These are phyloP conservation scores for Eciton burchellii DNA, from an alignment of 1,140 invertebrate genomes.

Conservation along the genomic window DNA sequence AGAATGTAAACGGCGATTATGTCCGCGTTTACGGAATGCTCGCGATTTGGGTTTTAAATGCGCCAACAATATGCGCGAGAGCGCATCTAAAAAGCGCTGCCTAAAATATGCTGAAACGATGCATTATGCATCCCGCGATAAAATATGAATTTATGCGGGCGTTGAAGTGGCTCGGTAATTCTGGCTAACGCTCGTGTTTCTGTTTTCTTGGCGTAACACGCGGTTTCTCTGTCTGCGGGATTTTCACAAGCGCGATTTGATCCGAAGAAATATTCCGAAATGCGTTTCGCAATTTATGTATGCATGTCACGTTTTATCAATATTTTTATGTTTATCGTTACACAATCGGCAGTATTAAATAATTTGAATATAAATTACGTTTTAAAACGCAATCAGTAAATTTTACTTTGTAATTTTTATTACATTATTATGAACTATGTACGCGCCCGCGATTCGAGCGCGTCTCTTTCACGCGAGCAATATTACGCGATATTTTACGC, in stretches of 20 bases:
- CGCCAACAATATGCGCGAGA: slow-evolving; percentile 63
- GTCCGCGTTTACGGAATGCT: slow-evolving; percentile 18
- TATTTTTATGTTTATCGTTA: not conserved
- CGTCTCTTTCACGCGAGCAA: not conserved
- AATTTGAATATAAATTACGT: slow-evolving; percentile 46
- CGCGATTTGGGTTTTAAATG: slow-evolving; percentile 57
- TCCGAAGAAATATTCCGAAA: slow-evolving; percentile 34
- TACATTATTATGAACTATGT: slow-evolving; percentile 39
- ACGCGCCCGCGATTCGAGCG: slow-evolving; percentile 2
- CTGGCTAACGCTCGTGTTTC: slow-evolving; percentile 50
- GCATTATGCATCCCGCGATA: slow-evolving; percentile 72
- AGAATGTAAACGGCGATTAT: slow-evolving; percentile 4
- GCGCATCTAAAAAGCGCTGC: slow-evolving; percentile 63
- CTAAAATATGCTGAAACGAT: slow-evolving; percentile 70
- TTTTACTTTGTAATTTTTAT: slow-evolving; percentile 50
- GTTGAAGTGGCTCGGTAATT: slow-evolving; percentile 61
- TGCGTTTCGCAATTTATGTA: slow-evolving; percentile 1
- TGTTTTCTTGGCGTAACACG: slow-evolving; percentile 54
- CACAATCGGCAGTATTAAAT: slow-evolving; percentile 42
- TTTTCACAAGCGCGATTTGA: slow-evolving; percentile 7
- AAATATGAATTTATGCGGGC: slow-evolving; percentile 73
- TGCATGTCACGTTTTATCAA: slow-evolving; percentile 33
- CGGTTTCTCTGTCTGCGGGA: not conserved
- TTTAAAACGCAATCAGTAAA: slow-evolving; percentile 47
- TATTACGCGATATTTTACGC: not conserved